Conservation (phyloP, 35 echinoderm and acorn worm genomes). For the Ophioderma brevispina region DNA sequence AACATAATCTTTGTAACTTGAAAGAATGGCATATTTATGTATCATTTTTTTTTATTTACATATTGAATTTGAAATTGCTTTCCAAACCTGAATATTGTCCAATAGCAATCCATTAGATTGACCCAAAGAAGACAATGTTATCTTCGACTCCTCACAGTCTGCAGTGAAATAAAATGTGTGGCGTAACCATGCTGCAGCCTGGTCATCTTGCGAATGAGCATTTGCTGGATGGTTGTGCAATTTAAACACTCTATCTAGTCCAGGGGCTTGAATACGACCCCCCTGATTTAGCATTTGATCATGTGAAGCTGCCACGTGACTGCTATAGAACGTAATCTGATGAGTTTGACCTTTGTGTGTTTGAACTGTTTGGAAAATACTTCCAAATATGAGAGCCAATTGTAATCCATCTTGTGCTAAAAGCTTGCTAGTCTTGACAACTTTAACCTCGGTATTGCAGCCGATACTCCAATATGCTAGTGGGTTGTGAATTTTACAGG, state of each 20-base stretch:
- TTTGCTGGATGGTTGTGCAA: background rate
- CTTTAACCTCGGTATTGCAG: background rate
- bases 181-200: conserved; percentile 1
- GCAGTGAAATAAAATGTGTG: conserved; percentile 38
- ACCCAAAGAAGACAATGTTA: conserved; percentile 15
- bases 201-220: background rate
- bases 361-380: conserved; percentile 20
- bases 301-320: background rate
- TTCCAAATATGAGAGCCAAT: background rate
- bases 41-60: no score
- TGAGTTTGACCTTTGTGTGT: background rate
- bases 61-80: no score
- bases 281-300: conserved; percentile 21
- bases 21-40: no score
- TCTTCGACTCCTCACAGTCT: background rate
- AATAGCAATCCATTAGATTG: conserved; percentile 15
- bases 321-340: background rate
- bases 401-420: background rate
- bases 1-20: no score
- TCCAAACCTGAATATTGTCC: conserved; percentile 26
- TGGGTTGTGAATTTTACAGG: no score
- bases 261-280: conserved; percentile 6
- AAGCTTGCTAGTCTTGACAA: background rate
- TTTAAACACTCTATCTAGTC: conserved; percentile 23
- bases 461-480: background rate